phyloP scores from a whole-genome alignment of 2,797 vertebrate species.

The Phalloptychus januarius region DNA sequence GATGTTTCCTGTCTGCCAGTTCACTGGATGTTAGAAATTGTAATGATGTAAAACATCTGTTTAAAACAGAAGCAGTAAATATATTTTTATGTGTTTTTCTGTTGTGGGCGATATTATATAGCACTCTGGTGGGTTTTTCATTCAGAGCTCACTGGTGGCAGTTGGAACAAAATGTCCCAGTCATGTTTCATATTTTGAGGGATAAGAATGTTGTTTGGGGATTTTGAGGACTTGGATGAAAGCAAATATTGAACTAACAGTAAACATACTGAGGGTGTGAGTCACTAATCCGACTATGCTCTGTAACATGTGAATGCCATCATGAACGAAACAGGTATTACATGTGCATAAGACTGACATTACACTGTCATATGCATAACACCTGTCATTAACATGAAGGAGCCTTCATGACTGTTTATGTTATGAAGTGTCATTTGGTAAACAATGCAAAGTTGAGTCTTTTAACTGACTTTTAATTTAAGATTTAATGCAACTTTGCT shows the following conservation, averaged over 20 bases:
- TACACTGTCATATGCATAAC: too few species aligned
- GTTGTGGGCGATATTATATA: neutral
- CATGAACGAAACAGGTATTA: neutral
- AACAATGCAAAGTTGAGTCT: too few species aligned
- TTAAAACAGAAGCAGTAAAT: neutral
- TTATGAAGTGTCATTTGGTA: too few species aligned
- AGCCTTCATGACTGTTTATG: too few species aligned
- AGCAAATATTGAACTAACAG: neutral
- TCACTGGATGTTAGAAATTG: neutral
- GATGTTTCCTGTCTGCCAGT: neutral
- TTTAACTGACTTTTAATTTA: too few species aligned
- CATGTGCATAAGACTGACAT: too few species aligned
- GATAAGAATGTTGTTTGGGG: neutral
- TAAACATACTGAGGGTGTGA: too few species aligned
- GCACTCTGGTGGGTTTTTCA: neutral
- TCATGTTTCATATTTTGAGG: neutral
- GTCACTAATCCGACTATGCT: neutral
- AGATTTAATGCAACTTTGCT: too few species aligned
- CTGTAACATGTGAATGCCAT: neutral
- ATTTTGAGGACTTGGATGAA: neutral
- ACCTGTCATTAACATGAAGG: too few species aligned
- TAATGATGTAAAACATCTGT: neutral
- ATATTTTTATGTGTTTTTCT: neutral
- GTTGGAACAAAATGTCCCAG: neutral
- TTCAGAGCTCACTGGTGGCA: neutral